These are phyloP conservation scores for Ornithorhynchus anatinus DNA, from an alignment of 2,113 vertebrate species.

Conservation along the genomic window DNA sequence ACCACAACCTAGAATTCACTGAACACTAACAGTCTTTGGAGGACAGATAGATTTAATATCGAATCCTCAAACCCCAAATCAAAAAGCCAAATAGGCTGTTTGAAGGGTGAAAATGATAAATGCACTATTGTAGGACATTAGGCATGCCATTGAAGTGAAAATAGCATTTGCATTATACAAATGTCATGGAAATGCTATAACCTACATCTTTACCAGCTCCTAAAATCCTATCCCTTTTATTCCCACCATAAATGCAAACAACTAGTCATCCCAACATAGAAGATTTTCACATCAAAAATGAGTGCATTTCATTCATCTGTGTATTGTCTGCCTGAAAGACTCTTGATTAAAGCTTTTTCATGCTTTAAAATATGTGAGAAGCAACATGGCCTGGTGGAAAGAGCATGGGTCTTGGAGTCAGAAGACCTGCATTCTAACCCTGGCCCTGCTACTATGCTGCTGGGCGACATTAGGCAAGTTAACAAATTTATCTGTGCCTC, in stretches of 20 bases:
- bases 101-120: conserved; percentile 24
- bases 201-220: not conserved
- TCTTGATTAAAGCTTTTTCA: not conserved
- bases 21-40: too few species aligned
- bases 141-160: conserved; percentile 6
- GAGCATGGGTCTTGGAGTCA: too few species aligned
- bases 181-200: conserved; percentile 22
- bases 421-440: too few species aligned
- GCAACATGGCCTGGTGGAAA: too few species aligned
- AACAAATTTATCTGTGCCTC: too few species aligned
- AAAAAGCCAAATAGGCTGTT: conserved; percentile 35
- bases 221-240: not conserved
- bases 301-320: not conserved
- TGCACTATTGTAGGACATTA: not conserved
- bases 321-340: conserved; percentile 4
- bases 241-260: not conserved
- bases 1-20: too few species aligned
- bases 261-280: not conserved
- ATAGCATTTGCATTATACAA: conserved; percentile 24
- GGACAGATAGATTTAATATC: too few species aligned
- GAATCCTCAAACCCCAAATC: conserved; percentile 38
- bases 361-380: not conserved
- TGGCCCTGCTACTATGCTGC: too few species aligned
- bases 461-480: too few species aligned
- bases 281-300: not conserved